A percentile compares a stretch with the other conserved stretches of the same genome.
Evolutionary conservation across 2,888 invertebrate species (phyloP).

Genomic region (Ryuthela nishihirai): DNA sequence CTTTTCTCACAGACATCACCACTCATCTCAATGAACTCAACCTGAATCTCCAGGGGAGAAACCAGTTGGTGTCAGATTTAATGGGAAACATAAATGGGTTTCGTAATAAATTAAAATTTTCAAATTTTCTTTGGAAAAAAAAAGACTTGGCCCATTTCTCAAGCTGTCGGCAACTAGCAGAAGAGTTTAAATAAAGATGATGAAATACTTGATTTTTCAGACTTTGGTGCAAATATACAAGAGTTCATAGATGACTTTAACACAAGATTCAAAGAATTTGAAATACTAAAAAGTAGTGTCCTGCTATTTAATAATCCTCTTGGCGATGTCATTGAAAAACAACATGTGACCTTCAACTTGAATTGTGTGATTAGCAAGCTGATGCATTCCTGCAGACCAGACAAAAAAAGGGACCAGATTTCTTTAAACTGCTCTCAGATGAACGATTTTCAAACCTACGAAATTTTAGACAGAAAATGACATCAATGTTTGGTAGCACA

Average conservation of each 20-base stretch:
- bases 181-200: not conserved
- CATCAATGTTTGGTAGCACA: too few species aligned
- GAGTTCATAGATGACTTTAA: not conserved
- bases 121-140: not conserved
- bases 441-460: too few species aligned
- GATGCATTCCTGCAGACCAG: too few species aligned
- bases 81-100: conserved; percentile 5
- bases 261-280: conserved; percentile 1
- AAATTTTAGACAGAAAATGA: too few species aligned
- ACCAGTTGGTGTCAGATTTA: conserved; percentile 7
- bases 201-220: not conserved
- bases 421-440: too few species aligned
- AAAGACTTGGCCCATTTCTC: not conserved
- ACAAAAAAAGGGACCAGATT: too few species aligned
- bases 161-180: not conserved
- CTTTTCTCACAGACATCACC: conserved; percentile 1
- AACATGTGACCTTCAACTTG: too few species aligned
- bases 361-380: too few species aligned
- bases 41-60: conserved; percentile 3
- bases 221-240: not conserved
- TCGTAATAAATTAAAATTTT: conserved; percentile 5
- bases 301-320: not conserved
- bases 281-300: not conserved
- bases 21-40: not conserved
- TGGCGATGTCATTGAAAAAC: too few species aligned